phyloP scores from a whole-genome alignment of 2,113 vertebrate genomes.

The Haliaeetus leucogaster region DNA sequence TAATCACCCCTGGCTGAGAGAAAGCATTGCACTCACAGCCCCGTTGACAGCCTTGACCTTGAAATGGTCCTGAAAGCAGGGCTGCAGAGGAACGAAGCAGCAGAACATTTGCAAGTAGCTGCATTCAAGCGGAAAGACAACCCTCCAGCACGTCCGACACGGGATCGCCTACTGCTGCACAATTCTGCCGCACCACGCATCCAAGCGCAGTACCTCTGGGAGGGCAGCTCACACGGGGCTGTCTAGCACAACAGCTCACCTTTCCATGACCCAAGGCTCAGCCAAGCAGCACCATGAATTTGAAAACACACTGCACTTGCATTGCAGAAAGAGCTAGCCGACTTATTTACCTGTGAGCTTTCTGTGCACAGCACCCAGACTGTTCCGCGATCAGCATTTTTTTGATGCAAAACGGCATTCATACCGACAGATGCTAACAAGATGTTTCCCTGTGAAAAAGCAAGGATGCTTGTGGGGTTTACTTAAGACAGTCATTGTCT shows the following conservation, averaged over 20 bases:
- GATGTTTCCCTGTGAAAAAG: neutral
- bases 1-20: neutral
- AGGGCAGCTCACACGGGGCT: neutral
- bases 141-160: neutral
- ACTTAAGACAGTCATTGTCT: neutral
- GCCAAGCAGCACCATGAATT: neutral
- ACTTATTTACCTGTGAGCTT: neutral
- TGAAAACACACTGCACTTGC: neutral
- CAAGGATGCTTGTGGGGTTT: neutral
- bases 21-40: neutral
- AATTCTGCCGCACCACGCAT: neutral
- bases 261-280: neutral
- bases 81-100: neutral
- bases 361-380: accelerated
- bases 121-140: neutral
- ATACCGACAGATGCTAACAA: neutral
- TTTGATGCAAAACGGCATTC: neutral
- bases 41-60: neutral
- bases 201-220: neutral
- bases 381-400: neutral
- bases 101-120: neutral
- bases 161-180: neutral
- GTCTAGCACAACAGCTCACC: neutral
- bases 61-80: neutral
- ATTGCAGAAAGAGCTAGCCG: neutral